Percentiles rank a stretch among this genome's conserved stretches.
phyloP scores from a whole-genome alignment of 2,113 vertebrate genomes.

The Bombycilla garrulus region DNA sequence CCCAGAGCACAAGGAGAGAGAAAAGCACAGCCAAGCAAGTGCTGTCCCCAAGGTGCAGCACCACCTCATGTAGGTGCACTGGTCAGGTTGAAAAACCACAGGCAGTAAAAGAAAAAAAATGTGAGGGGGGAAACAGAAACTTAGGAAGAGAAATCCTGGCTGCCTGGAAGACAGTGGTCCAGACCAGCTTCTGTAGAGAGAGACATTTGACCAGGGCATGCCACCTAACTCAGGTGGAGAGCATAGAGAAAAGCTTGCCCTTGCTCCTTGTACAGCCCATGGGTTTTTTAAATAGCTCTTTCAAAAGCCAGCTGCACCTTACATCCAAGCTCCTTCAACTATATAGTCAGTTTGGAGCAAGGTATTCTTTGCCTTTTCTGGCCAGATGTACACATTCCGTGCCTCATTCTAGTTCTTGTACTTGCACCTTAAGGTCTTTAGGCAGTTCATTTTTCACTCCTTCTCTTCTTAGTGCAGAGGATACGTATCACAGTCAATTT shows the following conservation, averaged over 20 bases:
- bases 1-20: neutral
- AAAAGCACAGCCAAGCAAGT: neutral
- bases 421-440: neutral
- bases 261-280: neutral
- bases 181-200: fast-evolving
- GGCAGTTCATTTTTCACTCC: neutral
- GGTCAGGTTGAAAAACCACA: neutral
- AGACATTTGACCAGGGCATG: neutral
- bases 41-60: fast-evolving
- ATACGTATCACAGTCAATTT: neutral
- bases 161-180: neutral
- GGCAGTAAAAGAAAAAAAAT: neutral
- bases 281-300: neutral
- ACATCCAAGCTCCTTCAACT: neutral
- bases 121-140: neutral
- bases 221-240: neutral
- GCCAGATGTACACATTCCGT: neutral
- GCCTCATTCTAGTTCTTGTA: neutral
- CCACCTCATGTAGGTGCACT: neutral
- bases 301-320: neutral
- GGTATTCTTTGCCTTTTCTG: neutral
- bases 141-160: neutral
- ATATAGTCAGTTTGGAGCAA: neutral
- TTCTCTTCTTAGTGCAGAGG: neutral
- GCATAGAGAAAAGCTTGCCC: neutral